Conservation (phyloP, 2,113 vertebrate genomes). For the Phodopus roborovskii region DNA sequence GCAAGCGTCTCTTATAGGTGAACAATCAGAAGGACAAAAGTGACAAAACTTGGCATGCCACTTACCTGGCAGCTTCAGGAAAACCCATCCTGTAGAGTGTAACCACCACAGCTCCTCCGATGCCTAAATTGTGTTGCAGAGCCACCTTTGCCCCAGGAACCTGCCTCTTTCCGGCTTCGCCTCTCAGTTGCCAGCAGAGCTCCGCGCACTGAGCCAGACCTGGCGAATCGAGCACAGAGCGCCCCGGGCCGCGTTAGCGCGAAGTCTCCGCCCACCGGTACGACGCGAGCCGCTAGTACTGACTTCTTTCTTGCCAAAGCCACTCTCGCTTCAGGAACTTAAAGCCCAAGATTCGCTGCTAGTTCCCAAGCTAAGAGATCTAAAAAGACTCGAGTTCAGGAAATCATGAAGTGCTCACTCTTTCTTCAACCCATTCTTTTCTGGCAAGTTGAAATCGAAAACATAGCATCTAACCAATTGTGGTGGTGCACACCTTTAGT, state of each 20-base stretch:
- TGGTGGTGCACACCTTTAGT: neutral
- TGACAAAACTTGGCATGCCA: neutral
- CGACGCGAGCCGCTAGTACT: neutral
- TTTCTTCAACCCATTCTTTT: conserved; percentile 21
- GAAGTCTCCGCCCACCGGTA: neutral
- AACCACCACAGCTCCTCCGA: conserved; percentile 95
- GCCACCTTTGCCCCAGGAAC: conserved; percentile 93
- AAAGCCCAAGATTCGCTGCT: neutral
- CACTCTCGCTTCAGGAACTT: too few relatives aligned
- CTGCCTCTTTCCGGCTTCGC: conserved; percentile 88
- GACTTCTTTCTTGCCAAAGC: neutral
- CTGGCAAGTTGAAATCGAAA: neutral
- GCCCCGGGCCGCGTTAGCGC: neutral
- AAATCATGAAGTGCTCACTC: neutral
- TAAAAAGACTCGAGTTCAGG: neutral
- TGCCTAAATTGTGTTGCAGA: conserved; percentile 95
- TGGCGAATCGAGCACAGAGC: conserved; percentile 81
- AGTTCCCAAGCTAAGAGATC: neutral
- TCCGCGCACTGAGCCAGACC: conserved; percentile 98
- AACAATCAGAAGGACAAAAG: neutral
- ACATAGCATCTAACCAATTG: neutral
- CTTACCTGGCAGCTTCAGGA: conserved; percentile 83
- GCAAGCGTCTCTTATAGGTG: neutral
- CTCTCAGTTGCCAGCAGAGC: conserved; percentile 98
- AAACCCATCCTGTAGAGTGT: conserved; percentile 94